Base-by-base conservation (phyloP, 2,113 vertebrate species). In the Chaetorhynchus papuensis region DNA sequence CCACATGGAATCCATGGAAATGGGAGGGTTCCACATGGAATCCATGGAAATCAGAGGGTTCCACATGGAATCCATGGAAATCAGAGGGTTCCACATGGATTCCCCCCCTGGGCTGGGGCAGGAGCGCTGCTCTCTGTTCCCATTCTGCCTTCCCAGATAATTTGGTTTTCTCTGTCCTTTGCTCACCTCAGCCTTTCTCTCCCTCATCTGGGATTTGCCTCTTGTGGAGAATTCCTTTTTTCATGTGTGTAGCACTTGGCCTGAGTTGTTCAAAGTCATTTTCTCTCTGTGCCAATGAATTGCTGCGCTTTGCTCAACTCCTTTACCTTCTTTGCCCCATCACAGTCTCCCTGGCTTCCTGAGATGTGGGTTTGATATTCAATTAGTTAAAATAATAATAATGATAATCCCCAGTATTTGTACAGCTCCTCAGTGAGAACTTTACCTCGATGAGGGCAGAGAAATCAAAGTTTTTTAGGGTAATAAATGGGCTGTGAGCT, bases 231-330 rank as follows among this genome's bases (percentile, higher is more conserved):
- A 81, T 4, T 11, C 15, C 4, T 42, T 53, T 31, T 64, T 57
- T 33, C 7, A 30, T 15, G 37, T 33, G 31, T 37, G n/a, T 8
- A 23, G 68, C 65, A 17, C 50, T 80, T 68, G 64, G 50, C 56
- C 33, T 1, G 20, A 74, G 50, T 52, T 53, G 47, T 5, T 57
- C 7, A 1, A 57, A 57, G 22, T 2, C 0, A 6, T 26, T 33
- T 60, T 64, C 42, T 44, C 28, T 6, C 69, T 37, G 37, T n/a
- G 7, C 31, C 37, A 4, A 8, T 13, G 42, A 60, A 52, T 39
- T 35, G 19, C 33, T 72, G 79, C 66, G 49, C 31, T 82, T 44
- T 19, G 37, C 35, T 3, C 10, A 74, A 44, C 11, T 30, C 7
- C 42, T 50, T 47, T 7, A 12, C 23, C 50, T 66, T 54, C 31